Evolutionary conservation across 1,140 invertebrate genomes (phyloP), one percentile per base, ranked within the genome.

Genomic region (Lepidurus apus): DNA sequence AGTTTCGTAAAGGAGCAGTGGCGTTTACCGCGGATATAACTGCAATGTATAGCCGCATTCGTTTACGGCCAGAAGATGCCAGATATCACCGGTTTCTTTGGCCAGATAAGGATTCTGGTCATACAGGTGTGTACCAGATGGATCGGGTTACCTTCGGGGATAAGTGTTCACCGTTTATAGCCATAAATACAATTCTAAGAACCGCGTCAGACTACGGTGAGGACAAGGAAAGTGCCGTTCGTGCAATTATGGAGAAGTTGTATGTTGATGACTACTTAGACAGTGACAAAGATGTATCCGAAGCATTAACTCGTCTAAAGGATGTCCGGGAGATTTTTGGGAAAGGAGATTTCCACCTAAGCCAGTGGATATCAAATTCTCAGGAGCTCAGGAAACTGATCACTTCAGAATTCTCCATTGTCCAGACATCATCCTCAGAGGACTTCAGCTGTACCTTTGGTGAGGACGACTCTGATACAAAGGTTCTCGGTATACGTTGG

Each of bases 1-100:
- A 78, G 17, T 81, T 82, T 43, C 74, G 81, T 5, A 74, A 81
- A 42, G 43, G 47, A 17, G 34, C 8, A 45, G 47, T 81, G 13
- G 81, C 73, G 0, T 76, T 81, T 42, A 11, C 42, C 0, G 81
- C 43, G 5, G 81, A 80, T 44, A 80, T 82, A 0, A 76, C 24
- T 44, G 75, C 75, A 17, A 76, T 76, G 75, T 76, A 2, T 44
- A 76, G 75, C 7, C 21, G 7, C 1, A 74, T 78, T 4, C 65
- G 73, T 1, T 42, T 78, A n/a, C 13, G 34, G 17, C 8, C 2
- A 11, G 17, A 43, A 4, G 73, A 74, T 26, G 9, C 24, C 7
- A 21, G 73, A 1, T 78, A 42, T 26, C 42, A 44, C 21, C 11
- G 77, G 9, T 78, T 78, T 24, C 21, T 74, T 1, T 78, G 53